Evolutionary conservation across 2,888 invertebrate genomes (phyloP).

Genomic region (Tubiluchus corallicola): DNA sequence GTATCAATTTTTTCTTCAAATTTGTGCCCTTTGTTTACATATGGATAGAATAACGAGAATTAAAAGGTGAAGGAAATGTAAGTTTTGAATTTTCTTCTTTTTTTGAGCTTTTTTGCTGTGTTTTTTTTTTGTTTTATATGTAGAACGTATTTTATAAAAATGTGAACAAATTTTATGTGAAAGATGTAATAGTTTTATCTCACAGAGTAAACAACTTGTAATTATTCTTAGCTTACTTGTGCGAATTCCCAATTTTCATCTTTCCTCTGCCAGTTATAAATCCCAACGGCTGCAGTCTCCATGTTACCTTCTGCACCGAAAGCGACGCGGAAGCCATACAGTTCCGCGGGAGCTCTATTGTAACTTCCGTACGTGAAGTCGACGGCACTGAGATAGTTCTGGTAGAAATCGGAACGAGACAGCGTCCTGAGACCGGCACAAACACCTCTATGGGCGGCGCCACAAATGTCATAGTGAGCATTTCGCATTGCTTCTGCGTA

Average conservation of each 20-base stretch:
- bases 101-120: too few relatives aligned
- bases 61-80: too few relatives aligned
- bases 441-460: not conserved
- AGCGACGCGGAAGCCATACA: not conserved
- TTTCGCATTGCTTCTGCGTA: not conserved
- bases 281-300: not conserved
- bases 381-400: not conserved
- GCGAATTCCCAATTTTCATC: not conserved
- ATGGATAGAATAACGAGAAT: too few relatives aligned
- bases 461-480: not conserved
- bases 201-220: too few relatives aligned
- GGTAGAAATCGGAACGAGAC: not conserved
- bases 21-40: too few relatives aligned
- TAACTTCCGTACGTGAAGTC: not conserved
- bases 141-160: too few relatives aligned
- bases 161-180: too few relatives aligned
- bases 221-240: not conserved
- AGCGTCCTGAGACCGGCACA: not conserved
- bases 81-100: too few relatives aligned
- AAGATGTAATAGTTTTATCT: too few relatives aligned
- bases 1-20: too few relatives aligned
- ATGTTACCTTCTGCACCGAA: not conserved
- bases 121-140: too few relatives aligned
- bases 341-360: not conserved
- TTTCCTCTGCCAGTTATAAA: not conserved